phyloP scores from a whole-genome alignment of 2,888 invertebrate genomes.

The Volucella inanis region DNA sequence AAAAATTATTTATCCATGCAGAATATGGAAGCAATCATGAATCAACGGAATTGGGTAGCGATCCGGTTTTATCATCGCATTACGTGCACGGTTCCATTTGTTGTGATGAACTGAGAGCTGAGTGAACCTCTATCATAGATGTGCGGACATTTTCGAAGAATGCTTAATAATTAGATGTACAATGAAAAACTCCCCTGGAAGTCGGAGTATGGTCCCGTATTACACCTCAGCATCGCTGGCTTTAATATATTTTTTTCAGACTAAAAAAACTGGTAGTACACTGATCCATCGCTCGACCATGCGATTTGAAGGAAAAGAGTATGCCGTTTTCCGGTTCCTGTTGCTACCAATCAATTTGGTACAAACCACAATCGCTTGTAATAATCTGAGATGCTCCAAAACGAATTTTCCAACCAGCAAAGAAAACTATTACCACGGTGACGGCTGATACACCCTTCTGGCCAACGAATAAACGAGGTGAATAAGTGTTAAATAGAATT shows the following conservation, averaged over 20 bases:
- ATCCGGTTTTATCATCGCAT: no score
- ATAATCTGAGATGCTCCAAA: constrained; percentile 72
- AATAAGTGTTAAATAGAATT: no score
- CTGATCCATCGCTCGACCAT: constrained; percentile 79
- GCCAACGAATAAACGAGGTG: no score
- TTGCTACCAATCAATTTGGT: constrained; percentile 1
- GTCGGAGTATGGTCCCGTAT: constrained; percentile 76
- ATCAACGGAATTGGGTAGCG: no score
- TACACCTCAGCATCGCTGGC: constrained; percentile 78
- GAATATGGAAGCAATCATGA: no score
- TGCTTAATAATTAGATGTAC: constrained; percentile 15
- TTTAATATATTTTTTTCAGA: constrained; percentile 77
- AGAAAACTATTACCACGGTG: no score
- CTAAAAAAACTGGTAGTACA: constrained; percentile 78
- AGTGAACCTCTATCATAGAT: constrained; percentile 18
- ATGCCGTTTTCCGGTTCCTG: constrained; percentile 76
- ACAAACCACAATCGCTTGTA: not conserved
- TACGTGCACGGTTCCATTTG: not conserved
- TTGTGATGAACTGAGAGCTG: constrained; percentile 46
- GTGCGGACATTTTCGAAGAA: no score
- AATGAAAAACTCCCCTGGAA: constrained; percentile 75
- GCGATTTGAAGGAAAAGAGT: constrained; percentile 81
- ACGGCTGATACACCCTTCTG: no score
- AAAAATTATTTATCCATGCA: no score
- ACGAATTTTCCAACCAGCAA: constrained; percentile 37